phyloP scores from a whole-genome alignment of 2,113 vertebrate genomes.

The Odontesthes bonariensis region DNA sequence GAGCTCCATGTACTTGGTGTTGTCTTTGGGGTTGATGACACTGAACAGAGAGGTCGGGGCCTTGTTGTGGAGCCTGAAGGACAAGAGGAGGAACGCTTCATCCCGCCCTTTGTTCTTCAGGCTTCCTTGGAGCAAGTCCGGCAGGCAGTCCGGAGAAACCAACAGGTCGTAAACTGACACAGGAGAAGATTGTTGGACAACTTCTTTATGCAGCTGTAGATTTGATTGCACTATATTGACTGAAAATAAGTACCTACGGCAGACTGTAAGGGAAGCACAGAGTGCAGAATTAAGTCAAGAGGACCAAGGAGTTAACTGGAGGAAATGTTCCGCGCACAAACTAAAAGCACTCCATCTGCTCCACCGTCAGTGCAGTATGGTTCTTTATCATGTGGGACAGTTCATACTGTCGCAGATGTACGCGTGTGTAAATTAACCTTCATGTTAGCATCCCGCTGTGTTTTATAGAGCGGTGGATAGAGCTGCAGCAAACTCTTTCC shows the following conservation, averaged over 20 bases:
- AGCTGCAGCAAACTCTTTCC: conserved; percentile 63
- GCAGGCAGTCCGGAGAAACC: conserved; percentile 87
- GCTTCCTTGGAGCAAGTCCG: conserved; percentile 85
- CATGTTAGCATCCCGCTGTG: conserved; percentile 51
- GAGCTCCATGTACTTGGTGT: conserved; percentile 93
- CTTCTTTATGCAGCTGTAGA: not conserved
- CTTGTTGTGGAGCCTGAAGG: conserved; percentile 89
- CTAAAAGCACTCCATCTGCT: conserved; percentile 11
- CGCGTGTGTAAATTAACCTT: conserved; percentile 9
- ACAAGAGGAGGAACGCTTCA: conserved; percentile 89
- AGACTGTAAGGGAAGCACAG: not conserved
- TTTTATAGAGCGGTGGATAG: conserved; percentile 60
- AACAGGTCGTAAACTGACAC: conserved; percentile 93
- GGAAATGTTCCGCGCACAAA: not conserved
- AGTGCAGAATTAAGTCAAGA: not conserved
- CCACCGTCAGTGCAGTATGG: not conserved
- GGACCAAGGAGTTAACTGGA: not conserved
- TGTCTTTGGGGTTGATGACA: conserved; percentile 88
- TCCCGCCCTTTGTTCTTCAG: conserved; percentile 86
- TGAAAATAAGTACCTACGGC: not conserved
- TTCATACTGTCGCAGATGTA: conserved; percentile 23
- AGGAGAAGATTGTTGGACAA: conserved; percentile 44
- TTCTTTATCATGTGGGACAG: conserved; percentile 61
- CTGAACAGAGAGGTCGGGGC: conserved; percentile 88
- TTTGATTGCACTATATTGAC: not conserved